A percentile compares a stretch with the other conserved stretches of the same genome.
Conservation (phyloP, 2,113 vertebrate genomes). For the Desmodus rotundus region DNA sequence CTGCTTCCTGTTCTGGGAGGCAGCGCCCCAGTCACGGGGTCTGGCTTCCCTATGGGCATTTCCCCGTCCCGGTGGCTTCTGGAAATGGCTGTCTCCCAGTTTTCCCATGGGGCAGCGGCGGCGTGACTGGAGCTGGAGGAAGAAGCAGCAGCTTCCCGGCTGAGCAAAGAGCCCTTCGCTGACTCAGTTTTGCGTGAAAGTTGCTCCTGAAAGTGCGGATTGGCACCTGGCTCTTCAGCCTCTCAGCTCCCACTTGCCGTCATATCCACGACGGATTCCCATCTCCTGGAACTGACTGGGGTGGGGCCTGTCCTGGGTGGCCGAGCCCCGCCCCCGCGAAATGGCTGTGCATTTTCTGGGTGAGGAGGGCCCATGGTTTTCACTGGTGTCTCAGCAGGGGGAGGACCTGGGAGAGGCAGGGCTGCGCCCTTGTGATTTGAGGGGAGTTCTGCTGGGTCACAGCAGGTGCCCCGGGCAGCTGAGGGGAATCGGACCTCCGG, state of each 20-base stretch:
- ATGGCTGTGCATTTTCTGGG: background rate
- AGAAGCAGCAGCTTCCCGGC: rapidly evolving
- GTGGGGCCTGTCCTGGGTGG: too few relatives aligned
- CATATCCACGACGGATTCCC: rapidly evolving
- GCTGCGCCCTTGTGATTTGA: rapidly evolving
- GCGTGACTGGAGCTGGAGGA: background rate
- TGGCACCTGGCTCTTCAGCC: background rate
- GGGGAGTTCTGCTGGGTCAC: background rate
- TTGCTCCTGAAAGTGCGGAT: background rate
- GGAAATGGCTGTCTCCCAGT: too few relatives aligned
- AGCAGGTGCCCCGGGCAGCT: background rate
- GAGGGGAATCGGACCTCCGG: rapidly evolving
- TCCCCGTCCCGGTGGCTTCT: background rate
- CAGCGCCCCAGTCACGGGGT: too few relatives aligned
- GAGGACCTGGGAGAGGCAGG: background rate
- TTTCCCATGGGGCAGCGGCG: too few relatives aligned
- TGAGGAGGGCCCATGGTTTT: rapidly evolving
- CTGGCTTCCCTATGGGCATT: background rate
- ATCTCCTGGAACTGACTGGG: too few relatives aligned
- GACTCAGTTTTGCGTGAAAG: background rate
- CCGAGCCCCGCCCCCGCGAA: too few relatives aligned
- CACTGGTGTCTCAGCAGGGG: background rate
- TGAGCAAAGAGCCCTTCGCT: background rate
- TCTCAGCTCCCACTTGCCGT: rapidly evolving
- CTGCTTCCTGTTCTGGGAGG: rapidly evolving